phyloP scores from a whole-genome alignment of 2,113 vertebrate species.

The Microcebus murinus region DNA sequence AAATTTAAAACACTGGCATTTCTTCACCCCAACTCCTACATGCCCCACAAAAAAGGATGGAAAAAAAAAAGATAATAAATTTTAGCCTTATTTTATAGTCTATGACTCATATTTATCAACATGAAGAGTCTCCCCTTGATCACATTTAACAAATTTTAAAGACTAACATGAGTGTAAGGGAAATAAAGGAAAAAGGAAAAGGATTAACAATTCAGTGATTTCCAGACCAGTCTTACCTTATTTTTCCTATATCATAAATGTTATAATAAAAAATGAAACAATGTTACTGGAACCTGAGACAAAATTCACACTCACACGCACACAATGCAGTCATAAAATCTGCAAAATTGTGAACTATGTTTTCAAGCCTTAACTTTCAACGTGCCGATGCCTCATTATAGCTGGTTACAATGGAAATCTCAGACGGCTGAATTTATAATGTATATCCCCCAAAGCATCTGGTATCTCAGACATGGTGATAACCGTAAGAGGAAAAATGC shows the following conservation, averaged over 20 bases:
- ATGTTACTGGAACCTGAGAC: neutral
- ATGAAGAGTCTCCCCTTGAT: neutral
- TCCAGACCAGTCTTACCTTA: neutral
- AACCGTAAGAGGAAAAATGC: neutral
- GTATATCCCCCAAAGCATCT: no score
- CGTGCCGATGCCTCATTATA: accelerated
- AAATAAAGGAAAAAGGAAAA: neutral
- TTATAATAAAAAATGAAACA: neutral
- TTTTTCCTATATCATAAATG: neutral
- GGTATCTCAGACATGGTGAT: neutral
- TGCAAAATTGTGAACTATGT: neutral
- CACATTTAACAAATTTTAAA: neutral
- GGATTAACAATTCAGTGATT: neutral
- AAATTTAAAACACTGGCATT: neutral
- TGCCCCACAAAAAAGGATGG: neutral
- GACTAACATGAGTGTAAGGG: neutral
- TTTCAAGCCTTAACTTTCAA: no score
- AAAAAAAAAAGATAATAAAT: neutral
- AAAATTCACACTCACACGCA: no score
- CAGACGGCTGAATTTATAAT: neutral
- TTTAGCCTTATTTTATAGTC: neutral
- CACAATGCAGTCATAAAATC: neutral
- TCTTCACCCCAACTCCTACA: neutral
- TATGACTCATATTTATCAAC: neutral
- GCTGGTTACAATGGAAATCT: no score